Percentiles rank a stretch among this genome's conserved stretches.
These are phyloP conservation scores for Drosophila arawakana DNA, from an alignment of 1,140 invertebrate genomes.

Conservation along the genomic window DNA sequence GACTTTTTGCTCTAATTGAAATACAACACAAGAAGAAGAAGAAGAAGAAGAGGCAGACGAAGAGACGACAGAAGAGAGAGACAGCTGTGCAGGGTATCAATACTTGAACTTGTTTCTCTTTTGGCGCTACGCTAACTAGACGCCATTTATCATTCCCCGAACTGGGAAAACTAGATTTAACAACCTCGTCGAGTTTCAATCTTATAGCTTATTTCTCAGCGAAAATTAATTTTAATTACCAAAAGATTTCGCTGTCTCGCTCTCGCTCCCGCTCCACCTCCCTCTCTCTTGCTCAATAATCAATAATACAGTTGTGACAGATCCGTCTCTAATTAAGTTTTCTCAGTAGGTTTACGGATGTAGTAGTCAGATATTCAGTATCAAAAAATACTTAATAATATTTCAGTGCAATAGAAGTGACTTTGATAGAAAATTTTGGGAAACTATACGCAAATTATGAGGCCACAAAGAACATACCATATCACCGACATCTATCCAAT, in stretches of 20 bases:
- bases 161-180: slow-evolving; percentile 74
- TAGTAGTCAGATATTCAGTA: not conserved
- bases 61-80: not conserved
- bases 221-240: slow-evolving; percentile 80
- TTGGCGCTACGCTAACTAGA: slow-evolving; percentile 75
- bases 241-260: slow-evolving; percentile 7
- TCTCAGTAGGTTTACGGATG: slow-evolving; percentile 3
- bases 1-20: slow-evolving; percentile 74
- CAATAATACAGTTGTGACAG: slow-evolving; percentile 52
- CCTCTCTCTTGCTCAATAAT: slow-evolving; percentile 30
- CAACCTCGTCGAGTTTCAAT: slow-evolving; percentile 44
- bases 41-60: not conserved
- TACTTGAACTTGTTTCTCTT: slow-evolving; percentile 75
- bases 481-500: not conserved
- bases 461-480: not conserved
- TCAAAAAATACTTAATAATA: not conserved
- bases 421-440: not conserved
- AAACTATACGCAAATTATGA: not conserved
- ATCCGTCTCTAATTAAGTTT: slow-evolving; percentile 44
- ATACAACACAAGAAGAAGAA: slow-evolving; percentile 54
- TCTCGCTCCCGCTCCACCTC: slow-evolving; percentile 23
- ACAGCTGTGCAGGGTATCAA: slow-evolving; percentile 2
- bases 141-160: slow-evolving; percentile 72
- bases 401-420: not conserved
- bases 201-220: slow-evolving; percentile 14